Conservation (phyloP, 92 coral and sea anemone genomes). For the Plumapathes pennacea region DNA sequence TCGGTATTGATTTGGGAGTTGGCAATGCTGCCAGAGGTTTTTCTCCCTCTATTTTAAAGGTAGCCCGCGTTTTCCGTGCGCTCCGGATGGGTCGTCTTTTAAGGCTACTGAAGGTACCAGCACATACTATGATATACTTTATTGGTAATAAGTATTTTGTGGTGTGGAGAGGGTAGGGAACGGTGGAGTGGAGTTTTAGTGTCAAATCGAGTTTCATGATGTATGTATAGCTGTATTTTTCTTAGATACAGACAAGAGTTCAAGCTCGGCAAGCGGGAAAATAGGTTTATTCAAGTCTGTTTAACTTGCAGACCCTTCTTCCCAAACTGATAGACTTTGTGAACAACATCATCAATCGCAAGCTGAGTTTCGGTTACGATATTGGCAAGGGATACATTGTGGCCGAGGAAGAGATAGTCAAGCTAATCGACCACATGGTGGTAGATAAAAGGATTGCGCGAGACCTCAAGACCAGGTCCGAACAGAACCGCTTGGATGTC, state of each 20-base stretch:
- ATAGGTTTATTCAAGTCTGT: too few relatives aligned
- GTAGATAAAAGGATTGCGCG: conserved; percentile 91
- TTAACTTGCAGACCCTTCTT: conserved; percentile 76
- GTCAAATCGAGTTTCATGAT: too few relatives aligned
- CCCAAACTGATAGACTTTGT: conserved; percentile 79
- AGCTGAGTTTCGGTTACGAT: conserved; percentile 95
- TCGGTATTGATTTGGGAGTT: conserved; percentile 80
- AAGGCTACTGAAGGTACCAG: conserved; percentile 85
- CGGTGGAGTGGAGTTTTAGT: too few relatives aligned
- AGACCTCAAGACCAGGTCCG: conserved; percentile 87
- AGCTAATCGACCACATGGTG: conserved; percentile 92
- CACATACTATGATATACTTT: too few relatives aligned
- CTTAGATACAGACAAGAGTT: too few relatives aligned
- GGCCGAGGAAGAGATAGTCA: conserved; percentile 96
- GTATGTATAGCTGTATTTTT: too few relatives aligned
- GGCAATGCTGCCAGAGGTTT: conserved; percentile 75
- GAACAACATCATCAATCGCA: conserved; percentile 78
- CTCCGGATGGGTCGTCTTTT: conserved; percentile 94
- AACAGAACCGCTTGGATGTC: conserved; percentile 84
- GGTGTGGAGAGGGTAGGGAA: too few relatives aligned
- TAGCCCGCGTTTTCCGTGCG: conserved; percentile 84
- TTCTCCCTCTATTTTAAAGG: conserved; percentile 89
- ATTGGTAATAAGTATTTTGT: too few relatives aligned
- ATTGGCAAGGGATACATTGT: conserved; percentile 96
- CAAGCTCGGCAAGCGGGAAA: too few relatives aligned